Conservation (phyloP, 2,113 vertebrate genomes). For the Oophaga pumilio region DNA sequence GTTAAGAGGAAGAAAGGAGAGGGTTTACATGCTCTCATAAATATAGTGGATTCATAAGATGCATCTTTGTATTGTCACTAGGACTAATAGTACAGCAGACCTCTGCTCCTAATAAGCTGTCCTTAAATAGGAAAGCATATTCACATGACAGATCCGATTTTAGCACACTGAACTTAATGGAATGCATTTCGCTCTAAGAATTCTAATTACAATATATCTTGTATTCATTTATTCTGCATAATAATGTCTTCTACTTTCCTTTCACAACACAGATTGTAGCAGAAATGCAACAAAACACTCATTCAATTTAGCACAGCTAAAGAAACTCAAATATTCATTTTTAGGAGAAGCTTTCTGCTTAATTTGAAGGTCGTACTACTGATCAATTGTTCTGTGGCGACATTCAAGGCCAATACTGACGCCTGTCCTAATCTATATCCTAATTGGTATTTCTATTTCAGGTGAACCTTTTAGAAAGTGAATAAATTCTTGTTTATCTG, state of each 20-base stretch:
- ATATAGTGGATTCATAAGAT: not conserved
- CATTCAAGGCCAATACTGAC: constrained; percentile 51
- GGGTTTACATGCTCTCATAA: not conserved
- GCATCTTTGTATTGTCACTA: not conserved
- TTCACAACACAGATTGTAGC: not conserved
- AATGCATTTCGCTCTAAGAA: not conserved
- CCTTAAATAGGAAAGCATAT: not conserved
- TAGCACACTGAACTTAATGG: not conserved
- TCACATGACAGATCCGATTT: not conserved
- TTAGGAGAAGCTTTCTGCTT: constrained; percentile 7
- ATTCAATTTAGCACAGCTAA: not conserved
- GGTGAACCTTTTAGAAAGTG: constrained; percentile 43
- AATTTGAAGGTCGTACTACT: constrained; percentile 39
- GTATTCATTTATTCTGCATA: constrained; percentile 6
- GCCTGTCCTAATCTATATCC: constrained; percentile 50
- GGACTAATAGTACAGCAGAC: not conserved
- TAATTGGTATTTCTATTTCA: constrained; percentile 52
- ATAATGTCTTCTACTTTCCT: not conserved
- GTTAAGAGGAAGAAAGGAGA: not conserved
- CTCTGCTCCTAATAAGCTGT: not conserved
- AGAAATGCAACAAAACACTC: not conserved
- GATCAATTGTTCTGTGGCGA: constrained; percentile 48
- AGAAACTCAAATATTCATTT: constrained; percentile 38
- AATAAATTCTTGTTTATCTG: constrained; percentile 20
- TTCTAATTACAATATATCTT: not conserved